Evolutionary conservation across 2,113 vertebrate species (phyloP).

Genomic region (Osmerus mordax): DNA sequence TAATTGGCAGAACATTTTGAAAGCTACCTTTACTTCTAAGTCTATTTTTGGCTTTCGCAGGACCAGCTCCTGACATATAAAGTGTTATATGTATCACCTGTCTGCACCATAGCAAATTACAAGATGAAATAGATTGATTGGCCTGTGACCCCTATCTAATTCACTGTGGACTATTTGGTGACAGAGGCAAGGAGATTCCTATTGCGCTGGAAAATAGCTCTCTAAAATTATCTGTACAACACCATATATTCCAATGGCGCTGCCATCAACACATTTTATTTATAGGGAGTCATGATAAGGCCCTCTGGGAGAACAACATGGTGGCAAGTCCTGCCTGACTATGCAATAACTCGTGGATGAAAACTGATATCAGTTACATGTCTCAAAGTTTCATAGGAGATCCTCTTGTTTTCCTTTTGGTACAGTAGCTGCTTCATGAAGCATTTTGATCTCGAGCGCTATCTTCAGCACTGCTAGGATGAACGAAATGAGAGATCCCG

Average conservation of each 20-base stretch:
- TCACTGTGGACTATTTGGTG: slow-evolving; percentile 16
- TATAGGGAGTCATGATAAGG: slow-evolving; percentile 53
- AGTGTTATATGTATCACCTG: too few species aligned
- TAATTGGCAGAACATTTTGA: too few species aligned
- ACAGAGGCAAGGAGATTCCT: not conserved
- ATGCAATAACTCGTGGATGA: slow-evolving; percentile 1
- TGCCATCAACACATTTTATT: slow-evolving; percentile 56
- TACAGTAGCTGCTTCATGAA: too few species aligned
- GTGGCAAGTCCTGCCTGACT: slow-evolving; percentile 24
- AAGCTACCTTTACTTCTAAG: too few species aligned
- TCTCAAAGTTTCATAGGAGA: too few species aligned
- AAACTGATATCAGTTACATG: not conserved
- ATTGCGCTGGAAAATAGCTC: slow-evolving; percentile 42
- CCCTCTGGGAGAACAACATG: slow-evolving; percentile 24
- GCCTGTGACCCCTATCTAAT: slow-evolving; percentile 19
- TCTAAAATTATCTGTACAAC: slow-evolving; percentile 51
- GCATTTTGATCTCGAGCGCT: too few species aligned
- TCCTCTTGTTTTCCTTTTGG: too few species aligned
- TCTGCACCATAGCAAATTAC: not conserved
- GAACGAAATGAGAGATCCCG: too few species aligned
- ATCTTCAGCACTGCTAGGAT: too few species aligned
- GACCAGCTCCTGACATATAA: not conserved
- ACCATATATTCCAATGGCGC: slow-evolving; percentile 32
- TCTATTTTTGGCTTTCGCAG: not conserved
- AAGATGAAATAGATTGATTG: slow-evolving; percentile 24